Evolutionary conservation across 2,113 vertebrate genomes (phyloP), one percentile per base, ranked within the genome.

Genomic region (Xiphophorus hellerii): DNA sequence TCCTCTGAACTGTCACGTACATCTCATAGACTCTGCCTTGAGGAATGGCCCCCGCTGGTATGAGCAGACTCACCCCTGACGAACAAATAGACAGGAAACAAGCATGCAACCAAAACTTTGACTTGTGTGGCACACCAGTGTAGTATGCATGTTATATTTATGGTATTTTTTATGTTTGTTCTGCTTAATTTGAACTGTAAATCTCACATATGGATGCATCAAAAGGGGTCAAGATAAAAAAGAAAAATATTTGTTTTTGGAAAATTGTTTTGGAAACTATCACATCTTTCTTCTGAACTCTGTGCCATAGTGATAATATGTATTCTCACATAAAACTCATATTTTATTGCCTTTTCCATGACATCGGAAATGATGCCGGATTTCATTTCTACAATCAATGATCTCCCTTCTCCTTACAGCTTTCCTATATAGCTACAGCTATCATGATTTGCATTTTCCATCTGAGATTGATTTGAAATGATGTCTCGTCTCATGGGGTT

Each of bases 1-100:
- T 99, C 94, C 98, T 97, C 93, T 99, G 97, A 78, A 99, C 97
- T 22, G 97, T 98, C 95, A 99, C 95, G 81, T 97, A 98, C 97
- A 99, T 98, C 93, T 99, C 98, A 69, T 98, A 99, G 83, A 97
- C 97, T 91, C 98, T 95, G 74, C 98, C 98, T 93, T 98, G 98
- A 88, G 98, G 98, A 93, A 99, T 90, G 0, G 97, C 97, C 80
- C 98, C 98, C 0, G 97, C 97, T 74, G 98, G 98, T 90, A 99
- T 97, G 88, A 99, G 93, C 92, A 99, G 94, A 91, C 98, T 99
- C 78, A 99, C 96, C 88, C 98, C 97, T 99, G 93, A 71, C 66
- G 80, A 86, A 85, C 60, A 89, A 30, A 80, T n/a, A 78, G 35
- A 68, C 58, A 88, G 39, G 68, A 76, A 61, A 73, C 39, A 78